Percentiles rank a stretch among this genome's conserved stretches.
Conservation (phyloP, 2,797 vertebrate genomes). For the Nothura maculosa region DNA sequence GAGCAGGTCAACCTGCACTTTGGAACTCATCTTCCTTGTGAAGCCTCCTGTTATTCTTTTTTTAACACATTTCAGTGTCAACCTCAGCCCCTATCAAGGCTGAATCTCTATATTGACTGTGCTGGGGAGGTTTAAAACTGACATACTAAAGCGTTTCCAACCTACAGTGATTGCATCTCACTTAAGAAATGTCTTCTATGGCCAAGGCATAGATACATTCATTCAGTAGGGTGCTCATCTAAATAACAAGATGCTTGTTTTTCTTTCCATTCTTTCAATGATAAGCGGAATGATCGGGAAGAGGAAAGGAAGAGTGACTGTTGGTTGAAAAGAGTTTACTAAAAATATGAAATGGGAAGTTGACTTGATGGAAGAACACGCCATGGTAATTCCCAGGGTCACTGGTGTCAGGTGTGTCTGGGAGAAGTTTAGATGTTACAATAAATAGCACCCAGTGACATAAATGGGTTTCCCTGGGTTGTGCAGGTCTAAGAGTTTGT, state of each 20-base stretch:
- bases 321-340: neutral
- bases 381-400: neutral
- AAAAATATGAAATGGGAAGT: neutral
- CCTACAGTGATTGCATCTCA: neutral
- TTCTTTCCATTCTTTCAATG: neutral
- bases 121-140: neutral
- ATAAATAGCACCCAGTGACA: neutral
- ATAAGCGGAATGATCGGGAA: neutral
- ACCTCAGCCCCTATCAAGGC: neutral
- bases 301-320: neutral
- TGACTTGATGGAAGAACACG: neutral
- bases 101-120: neutral
- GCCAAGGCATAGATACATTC: neutral
- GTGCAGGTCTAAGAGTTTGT: neutral
- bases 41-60: neutral
- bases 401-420: rapidly evolving
- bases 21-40: neutral
- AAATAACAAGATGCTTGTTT: neutral
- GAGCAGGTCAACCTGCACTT: neutral
- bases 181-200: rapidly evolving
- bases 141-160: neutral
- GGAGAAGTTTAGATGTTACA: neutral
- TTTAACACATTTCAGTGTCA: neutral
- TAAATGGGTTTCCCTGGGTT: neutral
- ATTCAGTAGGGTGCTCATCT: neutral